Evolutionary conservation across 2,888 invertebrate genomes (phyloP).

Genomic region (Amphiduros pacificus): DNA sequence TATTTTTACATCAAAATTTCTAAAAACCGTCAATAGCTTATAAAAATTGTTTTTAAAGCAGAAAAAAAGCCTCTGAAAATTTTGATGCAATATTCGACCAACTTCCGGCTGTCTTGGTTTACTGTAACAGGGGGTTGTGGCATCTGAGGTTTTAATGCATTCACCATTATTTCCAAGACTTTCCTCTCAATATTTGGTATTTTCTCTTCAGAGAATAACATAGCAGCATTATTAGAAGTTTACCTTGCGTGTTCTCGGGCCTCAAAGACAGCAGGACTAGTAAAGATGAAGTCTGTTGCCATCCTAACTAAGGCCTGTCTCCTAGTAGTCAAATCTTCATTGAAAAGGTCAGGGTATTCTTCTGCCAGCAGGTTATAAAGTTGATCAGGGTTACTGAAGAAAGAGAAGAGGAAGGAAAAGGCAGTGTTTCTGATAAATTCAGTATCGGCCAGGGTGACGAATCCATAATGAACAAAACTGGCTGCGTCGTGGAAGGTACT

Average conservation of each 20-base stretch:
- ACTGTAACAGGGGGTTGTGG: too few species aligned
- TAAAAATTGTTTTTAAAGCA: too few species aligned
- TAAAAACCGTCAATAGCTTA: too few species aligned
- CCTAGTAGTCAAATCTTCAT: not conserved
- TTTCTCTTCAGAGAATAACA: too few species aligned
- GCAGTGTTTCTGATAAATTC: not conserved
- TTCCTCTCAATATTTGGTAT: too few species aligned
- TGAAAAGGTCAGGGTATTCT: not conserved
- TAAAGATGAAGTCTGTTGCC: not conserved
- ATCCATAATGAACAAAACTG: not conserved
- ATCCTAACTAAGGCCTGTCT: not conserved
- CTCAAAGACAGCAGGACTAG: not conserved
- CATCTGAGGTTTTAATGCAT: too few species aligned
- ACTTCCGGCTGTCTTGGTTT: too few species aligned
- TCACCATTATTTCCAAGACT: too few species aligned
- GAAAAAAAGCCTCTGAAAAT: too few species aligned
- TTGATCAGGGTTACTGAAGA: not conserved
- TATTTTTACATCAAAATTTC: too few species aligned
- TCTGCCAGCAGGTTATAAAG: not conserved
- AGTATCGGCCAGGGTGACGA: not conserved
- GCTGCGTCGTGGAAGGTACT: conserved; percentile 2
- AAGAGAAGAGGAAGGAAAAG: not conserved
- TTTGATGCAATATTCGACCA: too few species aligned
- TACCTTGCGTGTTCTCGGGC: not conserved
- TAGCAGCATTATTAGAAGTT: too few species aligned